phyloP scores from a whole-genome alignment of 2,888 invertebrate species.

The Spodoptera picta region DNA sequence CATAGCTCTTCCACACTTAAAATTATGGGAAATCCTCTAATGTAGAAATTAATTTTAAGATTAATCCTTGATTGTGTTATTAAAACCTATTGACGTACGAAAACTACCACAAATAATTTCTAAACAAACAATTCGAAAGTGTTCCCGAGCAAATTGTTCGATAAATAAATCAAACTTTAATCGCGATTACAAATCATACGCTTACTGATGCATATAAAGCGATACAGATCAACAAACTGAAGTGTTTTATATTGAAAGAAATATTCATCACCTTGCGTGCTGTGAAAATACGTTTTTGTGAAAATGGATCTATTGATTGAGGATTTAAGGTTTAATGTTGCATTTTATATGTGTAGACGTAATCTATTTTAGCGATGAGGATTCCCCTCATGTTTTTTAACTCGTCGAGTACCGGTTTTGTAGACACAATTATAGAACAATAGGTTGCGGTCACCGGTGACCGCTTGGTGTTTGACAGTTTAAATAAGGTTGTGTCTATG shows the following conservation, averaged over 20 bases:
- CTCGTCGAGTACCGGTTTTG: too few relatives aligned
- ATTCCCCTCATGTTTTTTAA: slow-evolving; percentile 53
- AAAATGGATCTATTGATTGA: slow-evolving; percentile 23
- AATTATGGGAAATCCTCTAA: too few relatives aligned
- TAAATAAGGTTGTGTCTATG: too few relatives aligned
- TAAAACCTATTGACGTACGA: slow-evolving; percentile 12
- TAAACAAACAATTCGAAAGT: slow-evolving; percentile 38
- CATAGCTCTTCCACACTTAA: too few relatives aligned
- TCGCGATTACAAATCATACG: slow-evolving; percentile 36
- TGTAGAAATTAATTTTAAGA: too few relatives aligned
- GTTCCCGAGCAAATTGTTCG: slow-evolving; percentile 24
- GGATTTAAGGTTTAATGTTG: slow-evolving; percentile 26
- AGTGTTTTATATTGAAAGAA: slow-evolving; percentile 36
- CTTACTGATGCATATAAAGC: slow-evolving; percentile 38
- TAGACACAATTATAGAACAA: too few relatives aligned
- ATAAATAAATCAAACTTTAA: slow-evolving; percentile 36
- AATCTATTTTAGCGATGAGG: slow-evolving; percentile 65
- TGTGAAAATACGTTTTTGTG: slow-evolving; percentile 4
- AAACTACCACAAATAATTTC: too few relatives aligned
- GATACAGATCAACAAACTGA: slow-evolving; percentile 31
- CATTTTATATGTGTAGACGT: slow-evolving; percentile 32
- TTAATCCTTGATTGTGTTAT: too few relatives aligned
- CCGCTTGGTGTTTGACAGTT: too few relatives aligned
- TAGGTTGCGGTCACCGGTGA: too few relatives aligned
- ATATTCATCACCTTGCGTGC: slow-evolving; percentile 44